Evolutionary conservation across 2,113 vertebrate genomes (phyloP), one percentile per base, ranked within the genome.

Genomic region (Ramphastos sulfuratus): DNA sequence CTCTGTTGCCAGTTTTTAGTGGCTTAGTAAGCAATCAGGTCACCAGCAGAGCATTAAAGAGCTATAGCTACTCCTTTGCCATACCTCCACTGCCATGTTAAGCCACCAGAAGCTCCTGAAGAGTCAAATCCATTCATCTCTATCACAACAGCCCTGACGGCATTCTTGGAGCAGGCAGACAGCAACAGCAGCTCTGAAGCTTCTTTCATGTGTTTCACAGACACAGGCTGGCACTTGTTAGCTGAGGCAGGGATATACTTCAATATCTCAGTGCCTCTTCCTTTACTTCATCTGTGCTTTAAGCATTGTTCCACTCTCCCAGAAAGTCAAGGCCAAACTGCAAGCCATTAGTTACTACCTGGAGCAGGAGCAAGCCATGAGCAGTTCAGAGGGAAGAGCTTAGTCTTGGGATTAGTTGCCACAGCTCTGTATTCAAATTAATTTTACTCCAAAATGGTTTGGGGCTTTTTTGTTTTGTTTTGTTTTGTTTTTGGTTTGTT

Each of bases 151-250:
- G 89, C 65, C 76, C 79, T 87, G 77, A 74, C 69, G 59, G 72
- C 50, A 66, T 54, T 86, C 82, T 60, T 33, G 82, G 82, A 88
- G 46, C 56, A 88, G 69, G 25, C 72, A 87, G 79, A 33, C 52
- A 89, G 65, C 12, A n/a, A 91, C 84, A 92, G 82, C 76, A 81
- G 79, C 89, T 72, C 85, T 69, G 65, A 80, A 96, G 82, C 54
- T 61, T 20, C 85, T 83, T 80, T 46, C 58, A 74, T 69, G 87
- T 78, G 21, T 75, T 92, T 83, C 87, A 63, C 23, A 67, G 87
- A 30, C 66, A 74, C 18, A 31, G 85, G 69, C 65, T 77, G 54
- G 54, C 61, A 81, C 94, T 88, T 94, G 76, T 81, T 91, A 94
- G 85, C 90, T 90, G 87, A 89, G 58, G 65, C 75, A 58, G 31